These are phyloP conservation scores for Julus scanicus DNA, from an alignment of 2,888 invertebrate genomes.

Conservation along the genomic window DNA sequence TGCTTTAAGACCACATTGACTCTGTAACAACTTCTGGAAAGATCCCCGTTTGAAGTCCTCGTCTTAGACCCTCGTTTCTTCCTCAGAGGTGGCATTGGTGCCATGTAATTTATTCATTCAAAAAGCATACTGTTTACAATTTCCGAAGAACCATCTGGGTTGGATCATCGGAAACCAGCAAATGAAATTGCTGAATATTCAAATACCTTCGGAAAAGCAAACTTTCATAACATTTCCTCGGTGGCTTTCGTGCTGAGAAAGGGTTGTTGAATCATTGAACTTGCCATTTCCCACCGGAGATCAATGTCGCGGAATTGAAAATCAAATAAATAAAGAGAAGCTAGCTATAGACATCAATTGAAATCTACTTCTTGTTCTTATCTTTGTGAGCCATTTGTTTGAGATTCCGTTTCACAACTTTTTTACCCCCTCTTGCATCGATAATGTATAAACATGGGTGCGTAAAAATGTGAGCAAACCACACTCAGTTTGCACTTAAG, in stretches of 20 bases:
- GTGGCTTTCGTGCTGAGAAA: neutral
- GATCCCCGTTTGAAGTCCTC: too few species aligned
- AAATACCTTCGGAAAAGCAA: neutral
- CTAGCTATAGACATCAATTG: neutral
- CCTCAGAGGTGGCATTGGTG: too few species aligned
- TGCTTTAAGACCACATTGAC: too few species aligned
- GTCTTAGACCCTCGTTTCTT: too few species aligned
- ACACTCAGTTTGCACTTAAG: too few species aligned
- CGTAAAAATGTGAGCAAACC: too few species aligned
- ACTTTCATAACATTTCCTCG: neutral
- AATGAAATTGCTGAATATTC: neutral
- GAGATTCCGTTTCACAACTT: too few species aligned
- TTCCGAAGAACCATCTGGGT: neutral
- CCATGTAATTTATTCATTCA: too few species aligned
- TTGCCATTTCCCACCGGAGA: neutral
- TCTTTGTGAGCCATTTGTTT: neutral
- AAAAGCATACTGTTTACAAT: neutral
- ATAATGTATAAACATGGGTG: too few species aligned
- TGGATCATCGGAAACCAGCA: neutral
- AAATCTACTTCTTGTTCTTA: neutral
- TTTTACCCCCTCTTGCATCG: too few species aligned
- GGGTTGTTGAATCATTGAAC: conserved; percentile 1
- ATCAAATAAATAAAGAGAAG: neutral
- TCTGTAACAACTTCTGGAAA: too few species aligned
- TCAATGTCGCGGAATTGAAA: neutral